These are phyloP conservation scores for Coremacera marginata DNA, from an alignment of 2,888 invertebrate genomes.

Conservation along the genomic window DNA sequence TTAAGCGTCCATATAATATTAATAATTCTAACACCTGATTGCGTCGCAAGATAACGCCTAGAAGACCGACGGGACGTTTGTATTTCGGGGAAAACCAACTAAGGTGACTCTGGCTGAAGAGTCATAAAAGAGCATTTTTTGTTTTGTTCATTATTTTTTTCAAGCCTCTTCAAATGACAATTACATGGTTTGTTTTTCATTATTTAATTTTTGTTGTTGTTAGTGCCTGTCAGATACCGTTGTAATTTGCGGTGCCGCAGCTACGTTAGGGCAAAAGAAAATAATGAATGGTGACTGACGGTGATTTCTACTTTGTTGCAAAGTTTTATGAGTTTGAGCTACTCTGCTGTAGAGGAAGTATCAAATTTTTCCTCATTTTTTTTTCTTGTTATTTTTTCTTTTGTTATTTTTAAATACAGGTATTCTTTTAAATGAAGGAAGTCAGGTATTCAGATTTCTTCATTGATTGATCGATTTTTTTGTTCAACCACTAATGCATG, in stretches of 20 bases:
- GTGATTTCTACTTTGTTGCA: background rate
- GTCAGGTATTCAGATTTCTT: background rate
- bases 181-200: background rate
- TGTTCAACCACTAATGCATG: background rate
- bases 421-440: background rate
- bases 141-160: background rate
- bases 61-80: background rate
- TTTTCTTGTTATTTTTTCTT: background rate
- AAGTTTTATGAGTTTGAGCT: background rate
- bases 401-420: background rate
- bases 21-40: conserved; percentile 15
- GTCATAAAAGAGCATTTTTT: background rate
- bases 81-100: background rate
- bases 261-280: background rate
- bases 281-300: conserved; percentile 6
- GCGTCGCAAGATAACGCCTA: background rate
- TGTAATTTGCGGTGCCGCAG: background rate
- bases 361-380: background rate
- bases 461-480: conserved; percentile 19
- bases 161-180: conserved; percentile 10
- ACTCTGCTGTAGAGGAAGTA: background rate
- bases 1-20: background rate
- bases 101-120: background rate
- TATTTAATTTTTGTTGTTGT: background rate
- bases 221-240: background rate